These are phyloP conservation scores for Dioctria rufipes DNA, from an alignment of 2,888 invertebrate genomes.

Conservation along the genomic window DNA sequence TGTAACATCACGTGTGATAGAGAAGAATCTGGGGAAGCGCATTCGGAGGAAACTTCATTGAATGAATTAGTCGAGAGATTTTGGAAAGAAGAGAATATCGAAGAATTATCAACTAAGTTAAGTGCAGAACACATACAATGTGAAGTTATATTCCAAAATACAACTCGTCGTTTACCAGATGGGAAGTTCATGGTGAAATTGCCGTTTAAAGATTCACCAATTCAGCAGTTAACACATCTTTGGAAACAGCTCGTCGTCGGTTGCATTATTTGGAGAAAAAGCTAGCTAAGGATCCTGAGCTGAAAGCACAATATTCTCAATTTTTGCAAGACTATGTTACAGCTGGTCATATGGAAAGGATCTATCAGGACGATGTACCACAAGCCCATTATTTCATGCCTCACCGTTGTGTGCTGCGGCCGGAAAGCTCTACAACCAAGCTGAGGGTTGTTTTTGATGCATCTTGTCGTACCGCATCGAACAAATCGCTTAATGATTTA, in stretches of 20 bases:
- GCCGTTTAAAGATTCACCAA: neutral
- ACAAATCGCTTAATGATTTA: too few relatives aligned
- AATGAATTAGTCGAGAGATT: too few relatives aligned
- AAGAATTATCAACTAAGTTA: too few relatives aligned
- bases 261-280: constrained; percentile 2
- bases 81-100: neutral
- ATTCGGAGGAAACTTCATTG: neutral
- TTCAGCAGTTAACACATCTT: too few relatives aligned
- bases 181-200: neutral
- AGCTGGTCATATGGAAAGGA: constrained; percentile 35
- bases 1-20: too few relatives aligned
- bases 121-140: neutral
- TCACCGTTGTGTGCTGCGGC: too few relatives aligned
- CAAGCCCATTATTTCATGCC: neutral
- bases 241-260: neutral
- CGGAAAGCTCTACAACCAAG: too few relatives aligned
- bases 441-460: too few relatives aligned
- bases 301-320: constrained; percentile 17
- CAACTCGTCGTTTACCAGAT: neutral
- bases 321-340: constrained; percentile 49
- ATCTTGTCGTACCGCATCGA: too few relatives aligned
- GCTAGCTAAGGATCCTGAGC: neutral
- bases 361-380: neutral
- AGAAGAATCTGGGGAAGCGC: too few relatives aligned
- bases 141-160: neutral